Base-by-base conservation (phyloP, 2,888 invertebrate species). In the Melanostoma mellinum region DNA sequence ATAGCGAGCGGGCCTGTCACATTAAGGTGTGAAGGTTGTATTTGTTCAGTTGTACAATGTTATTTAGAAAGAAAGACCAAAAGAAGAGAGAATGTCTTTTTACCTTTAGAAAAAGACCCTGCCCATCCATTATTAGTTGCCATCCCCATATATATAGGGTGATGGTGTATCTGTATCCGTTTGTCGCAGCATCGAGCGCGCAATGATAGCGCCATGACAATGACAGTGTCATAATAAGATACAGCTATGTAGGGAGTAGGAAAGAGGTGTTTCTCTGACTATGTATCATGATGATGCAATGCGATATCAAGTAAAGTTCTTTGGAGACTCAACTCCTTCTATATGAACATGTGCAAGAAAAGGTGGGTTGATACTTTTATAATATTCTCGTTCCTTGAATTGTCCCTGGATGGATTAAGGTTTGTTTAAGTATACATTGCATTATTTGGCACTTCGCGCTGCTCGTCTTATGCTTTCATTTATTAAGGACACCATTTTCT, bases 251-350 rank as follows among this genome's bases (percentile, higher is more conserved):
- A 38, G 4, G 35, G 4, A 46, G n/a, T 4, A 44, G 40, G 44
- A 58, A 38, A 46, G 30, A 40, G 35, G 63, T 63, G 63, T 63
- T 44, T 38, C 50, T 61, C 44, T 52, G 67, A 73, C 78, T 67
- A 75, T 79, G 84, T 79, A 79, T 79, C 79, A 84, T 50, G 79
- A 84, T 84, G 84, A 84, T 84, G 84, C 84, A 84, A 84, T 84
- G 79, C 84, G 84, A 84, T 84, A 79, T 65, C 50, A 56, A 71
- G 69, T 53, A 67, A 74, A 69, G 74, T 78, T 67, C 84, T 65
- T 69, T 9, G 8, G 69, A 56, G 50, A 61, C 44, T 56, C 46
- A 35, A 35, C 6, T 6, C 53, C 56, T 68, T 74, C 46, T 61
- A 79, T 73, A 72, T 53, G n/a, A 60, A 50, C 67, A 67, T 76